Percentiles rank a stretch among this genome's conserved stretches.
These are phyloP conservation scores for Chalcis sispes DNA, from an alignment of 2,888 invertebrate species.

Conservation along the genomic window DNA sequence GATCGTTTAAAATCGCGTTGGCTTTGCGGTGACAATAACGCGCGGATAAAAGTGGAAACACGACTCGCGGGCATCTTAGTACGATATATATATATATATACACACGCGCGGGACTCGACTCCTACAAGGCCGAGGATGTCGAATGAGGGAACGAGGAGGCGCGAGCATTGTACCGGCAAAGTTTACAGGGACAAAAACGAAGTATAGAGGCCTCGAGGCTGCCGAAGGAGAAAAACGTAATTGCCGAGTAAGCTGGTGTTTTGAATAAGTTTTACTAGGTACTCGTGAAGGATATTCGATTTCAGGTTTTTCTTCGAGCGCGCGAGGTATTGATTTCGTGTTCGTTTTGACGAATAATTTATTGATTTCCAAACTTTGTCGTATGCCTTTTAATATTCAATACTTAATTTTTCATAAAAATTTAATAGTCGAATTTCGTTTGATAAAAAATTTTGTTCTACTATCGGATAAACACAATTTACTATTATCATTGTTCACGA, in stretches of 20 bases:
- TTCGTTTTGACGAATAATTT: too few relatives aligned
- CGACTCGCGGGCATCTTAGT: slow-evolving; percentile 45
- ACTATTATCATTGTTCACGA: too few relatives aligned
- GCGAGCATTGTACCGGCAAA: not conserved
- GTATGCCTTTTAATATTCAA: too few relatives aligned
- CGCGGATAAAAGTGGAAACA: slow-evolving; percentile 50
- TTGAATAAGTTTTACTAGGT: not conserved
- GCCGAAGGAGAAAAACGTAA: slow-evolving; percentile 4
- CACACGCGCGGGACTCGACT: slow-evolving; percentile 23
- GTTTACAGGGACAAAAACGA: slow-evolving; percentile 20
- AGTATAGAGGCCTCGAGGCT: not conserved
- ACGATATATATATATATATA: too few relatives aligned
- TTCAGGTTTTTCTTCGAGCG: too few relatives aligned
- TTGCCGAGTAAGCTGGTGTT: not conserved
- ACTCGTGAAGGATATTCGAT: too few relatives aligned
- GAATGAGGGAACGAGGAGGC: not conserved
- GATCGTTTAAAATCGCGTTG: slow-evolving; percentile 29
- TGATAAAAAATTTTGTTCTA: too few relatives aligned
- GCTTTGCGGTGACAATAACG: not conserved
- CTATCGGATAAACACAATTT: too few relatives aligned
- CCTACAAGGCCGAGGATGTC: slow-evolving; percentile 40
- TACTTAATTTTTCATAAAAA: too few relatives aligned
- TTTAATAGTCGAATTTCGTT: too few relatives aligned
- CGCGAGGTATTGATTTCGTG: too few relatives aligned
- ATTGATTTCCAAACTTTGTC: too few relatives aligned